Evolutionary conservation across 2,888 invertebrate species (phyloP).

Genomic region (Rotaria socialis): DNA sequence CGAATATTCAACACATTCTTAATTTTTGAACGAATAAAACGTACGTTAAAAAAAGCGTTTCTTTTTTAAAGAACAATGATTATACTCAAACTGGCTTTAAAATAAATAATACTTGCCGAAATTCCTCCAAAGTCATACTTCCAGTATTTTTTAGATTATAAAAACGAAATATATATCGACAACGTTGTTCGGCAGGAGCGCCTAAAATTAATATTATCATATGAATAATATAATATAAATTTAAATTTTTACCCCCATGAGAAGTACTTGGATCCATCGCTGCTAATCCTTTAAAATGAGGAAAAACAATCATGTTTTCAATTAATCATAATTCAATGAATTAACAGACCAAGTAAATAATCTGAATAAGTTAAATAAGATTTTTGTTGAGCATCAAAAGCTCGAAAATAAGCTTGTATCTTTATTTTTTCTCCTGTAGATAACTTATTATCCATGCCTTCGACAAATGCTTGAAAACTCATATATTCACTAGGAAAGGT

Average conservation of each 20-base stretch:
- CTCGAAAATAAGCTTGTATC: constrained; percentile 55
- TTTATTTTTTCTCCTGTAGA: not conserved
- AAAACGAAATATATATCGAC: constrained; percentile 70
- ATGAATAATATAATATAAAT: not conserved
- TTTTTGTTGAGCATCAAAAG: constrained; percentile 64
- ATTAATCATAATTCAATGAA: not conserved
- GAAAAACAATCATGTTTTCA: not conserved
- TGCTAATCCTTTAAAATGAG: constrained; percentile 64
- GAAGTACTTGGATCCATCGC: constrained; percentile 67
- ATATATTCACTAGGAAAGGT: constrained; percentile 47
- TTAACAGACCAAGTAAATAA: constrained; percentile 51
- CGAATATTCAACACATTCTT: too few species aligned
- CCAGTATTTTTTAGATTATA: constrained; percentile 50
- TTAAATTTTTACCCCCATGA: constrained; percentile 61
- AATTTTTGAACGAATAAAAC: too few species aligned
- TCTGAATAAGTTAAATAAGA: constrained; percentile 65
- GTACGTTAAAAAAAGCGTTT: too few species aligned
- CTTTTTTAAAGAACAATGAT: too few species aligned
- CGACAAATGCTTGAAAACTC: constrained; percentile 35
- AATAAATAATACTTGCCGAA: not conserved
- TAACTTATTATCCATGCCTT: constrained; percentile 30
- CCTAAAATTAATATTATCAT: constrained; percentile 53
- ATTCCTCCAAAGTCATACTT: not conserved
- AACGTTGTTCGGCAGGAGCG: constrained; percentile 67
- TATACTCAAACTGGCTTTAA: too few species aligned